Conservation (phyloP, 1,140 invertebrate species). For the Potamilus streckersoni region DNA sequence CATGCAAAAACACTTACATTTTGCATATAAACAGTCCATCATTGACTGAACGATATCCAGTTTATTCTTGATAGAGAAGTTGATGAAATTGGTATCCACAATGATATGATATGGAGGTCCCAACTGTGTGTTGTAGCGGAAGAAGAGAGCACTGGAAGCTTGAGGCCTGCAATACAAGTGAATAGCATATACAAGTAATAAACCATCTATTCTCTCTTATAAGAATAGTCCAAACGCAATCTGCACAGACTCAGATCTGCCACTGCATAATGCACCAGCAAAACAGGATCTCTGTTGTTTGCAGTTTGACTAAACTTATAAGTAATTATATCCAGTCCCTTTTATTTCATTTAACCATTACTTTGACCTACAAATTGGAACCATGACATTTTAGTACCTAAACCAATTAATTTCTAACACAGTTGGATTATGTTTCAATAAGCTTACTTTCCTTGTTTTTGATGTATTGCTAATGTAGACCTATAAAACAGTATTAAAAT, state of each 20-base stretch:
- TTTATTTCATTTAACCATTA: background rate
- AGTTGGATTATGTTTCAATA: no score
- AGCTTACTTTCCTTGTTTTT: no score
- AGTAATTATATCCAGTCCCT: background rate
- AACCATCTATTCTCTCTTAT: background rate
- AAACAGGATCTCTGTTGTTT: no score
- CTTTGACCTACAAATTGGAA: background rate
- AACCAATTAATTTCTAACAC: no score
- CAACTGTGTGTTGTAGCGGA: constrained; percentile 98
- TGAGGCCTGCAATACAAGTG: constrained; percentile 73
- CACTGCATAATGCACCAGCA: no score
- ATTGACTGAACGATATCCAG: constrained; percentile 96
- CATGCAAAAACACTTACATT: constrained; percentile 76
- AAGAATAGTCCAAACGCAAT: no score
- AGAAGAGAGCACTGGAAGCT: constrained; percentile 92
- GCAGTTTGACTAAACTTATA: background rate
- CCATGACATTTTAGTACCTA: no score
- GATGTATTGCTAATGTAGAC: no score
- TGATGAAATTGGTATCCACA: constrained; percentile 99
- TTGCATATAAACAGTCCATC: constrained; percentile 99
- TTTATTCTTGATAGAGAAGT: constrained; percentile 99
- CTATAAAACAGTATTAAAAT: no score
- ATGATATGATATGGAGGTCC: constrained; percentile 98
- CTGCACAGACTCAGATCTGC: no score
- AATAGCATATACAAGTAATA: background rate